Evolutionary conservation across 2,888 invertebrate genomes (phyloP).

Genomic region (Acleris literana): DNA sequence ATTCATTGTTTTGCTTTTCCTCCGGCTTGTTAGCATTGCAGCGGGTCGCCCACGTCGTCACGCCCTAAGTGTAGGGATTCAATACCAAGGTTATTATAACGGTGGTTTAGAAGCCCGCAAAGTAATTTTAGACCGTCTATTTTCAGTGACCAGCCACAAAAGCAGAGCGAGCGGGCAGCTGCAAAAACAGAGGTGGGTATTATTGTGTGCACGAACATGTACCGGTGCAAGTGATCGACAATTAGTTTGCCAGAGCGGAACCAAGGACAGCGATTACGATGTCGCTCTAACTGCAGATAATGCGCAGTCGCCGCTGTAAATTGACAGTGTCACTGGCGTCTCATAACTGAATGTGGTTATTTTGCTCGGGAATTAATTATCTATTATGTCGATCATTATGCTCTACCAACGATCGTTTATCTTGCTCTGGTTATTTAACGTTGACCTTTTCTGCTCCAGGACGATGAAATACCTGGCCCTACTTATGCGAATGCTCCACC

Average conservation of each 20-base stretch:
- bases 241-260: slow-evolving; percentile 73
- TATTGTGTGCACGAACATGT: slow-evolving; percentile 59
- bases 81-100: slow-evolving; percentile 37
- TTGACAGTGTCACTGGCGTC: slow-evolving; percentile 45
- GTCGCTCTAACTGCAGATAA: slow-evolving; percentile 69
- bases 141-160: slow-evolving; percentile 73
- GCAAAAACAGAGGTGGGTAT: slow-evolving; percentile 76
- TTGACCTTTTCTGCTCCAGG: slow-evolving; percentile 52
- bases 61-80: slow-evolving; percentile 32
- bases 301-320: slow-evolving; percentile 50
- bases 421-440: slow-evolving; percentile 7
- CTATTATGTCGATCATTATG: slow-evolving; percentile 9
- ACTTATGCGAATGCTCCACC: slow-evolving; percentile 96
- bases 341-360: slow-evolving; percentile 15
- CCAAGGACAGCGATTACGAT: slow-evolving; percentile 73
- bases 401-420: neutral
- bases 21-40: slow-evolving; percentile 11
- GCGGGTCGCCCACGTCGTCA: slow-evolving; percentile 23
- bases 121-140: slow-evolving; percentile 45
- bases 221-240: slow-evolving; percentile 68
- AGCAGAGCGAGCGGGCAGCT: slow-evolving; percentile 66
- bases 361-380: slow-evolving; percentile 19
- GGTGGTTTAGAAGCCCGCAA: slow-evolving; percentile 30
- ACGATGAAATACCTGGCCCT: slow-evolving; percentile 80
- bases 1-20: slow-evolving; percentile 21